Conservation (phyloP, 2,113 vertebrate genomes). For the Hipposideros armiger region DNA sequence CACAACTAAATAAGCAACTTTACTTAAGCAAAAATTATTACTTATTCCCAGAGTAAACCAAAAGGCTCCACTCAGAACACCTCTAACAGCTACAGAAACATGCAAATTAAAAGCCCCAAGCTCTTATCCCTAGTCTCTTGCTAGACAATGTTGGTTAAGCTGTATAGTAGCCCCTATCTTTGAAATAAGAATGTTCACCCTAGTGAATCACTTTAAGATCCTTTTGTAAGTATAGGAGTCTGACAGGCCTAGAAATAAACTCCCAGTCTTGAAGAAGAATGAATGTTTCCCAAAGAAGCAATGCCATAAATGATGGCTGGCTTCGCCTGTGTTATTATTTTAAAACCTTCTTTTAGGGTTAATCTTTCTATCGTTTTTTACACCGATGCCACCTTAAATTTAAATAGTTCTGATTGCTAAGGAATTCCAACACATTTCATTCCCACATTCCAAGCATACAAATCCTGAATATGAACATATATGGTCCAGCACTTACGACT, state of each 20-base stretch:
- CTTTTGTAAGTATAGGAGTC: background rate
- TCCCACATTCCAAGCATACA: background rate
- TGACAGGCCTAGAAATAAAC: background rate
- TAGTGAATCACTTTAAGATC: background rate
- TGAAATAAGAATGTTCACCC: slow-evolving; percentile 1
- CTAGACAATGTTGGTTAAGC: background rate
- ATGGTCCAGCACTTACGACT: background rate
- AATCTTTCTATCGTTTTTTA: slow-evolving; percentile 34
- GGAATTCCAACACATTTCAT: background rate
- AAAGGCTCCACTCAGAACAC: slow-evolving; percentile 39
- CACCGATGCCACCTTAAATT: background rate
- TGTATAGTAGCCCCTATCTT: background rate
- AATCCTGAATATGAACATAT: background rate
- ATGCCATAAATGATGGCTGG: background rate
- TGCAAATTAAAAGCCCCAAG: background rate
- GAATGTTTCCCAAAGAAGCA: slow-evolving; percentile 21
- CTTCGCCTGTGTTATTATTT: background rate
- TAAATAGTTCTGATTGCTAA: background rate
- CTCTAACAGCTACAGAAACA: slow-evolving; percentile 39
- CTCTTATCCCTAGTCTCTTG: background rate
- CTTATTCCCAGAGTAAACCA: slow-evolving; percentile 13
- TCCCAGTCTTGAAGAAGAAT: background rate
- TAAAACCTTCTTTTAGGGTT: slow-evolving; percentile 29
- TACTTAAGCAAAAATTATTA: slow-evolving; percentile 39
- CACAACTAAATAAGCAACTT: slow-evolving; percentile 65